These are phyloP conservation scores for Percopsis transmontana DNA, from an alignment of 2,113 vertebrate genomes.

Conservation along the genomic window DNA sequence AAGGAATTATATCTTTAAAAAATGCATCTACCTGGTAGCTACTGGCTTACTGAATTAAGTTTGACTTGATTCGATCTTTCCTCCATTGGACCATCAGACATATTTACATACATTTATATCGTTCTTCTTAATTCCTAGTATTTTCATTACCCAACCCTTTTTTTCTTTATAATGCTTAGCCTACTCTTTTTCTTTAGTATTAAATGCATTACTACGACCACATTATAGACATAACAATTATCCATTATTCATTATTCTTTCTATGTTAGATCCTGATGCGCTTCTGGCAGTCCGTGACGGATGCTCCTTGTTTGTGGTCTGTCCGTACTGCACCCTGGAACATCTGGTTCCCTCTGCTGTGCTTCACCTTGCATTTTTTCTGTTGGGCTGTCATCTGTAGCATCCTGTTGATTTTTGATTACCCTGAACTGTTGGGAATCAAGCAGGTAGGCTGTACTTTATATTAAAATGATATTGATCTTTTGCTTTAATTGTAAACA, in stretches of 20 bases:
- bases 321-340: conserved; percentile 82
- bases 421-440: conserved; percentile 87
- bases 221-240: neutral
- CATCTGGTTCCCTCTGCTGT: conserved; percentile 86
- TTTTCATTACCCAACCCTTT: too few species aligned
- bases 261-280: conserved; percentile 79
- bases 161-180: too few species aligned
- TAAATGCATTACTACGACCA: neutral
- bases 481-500: too few species aligned
- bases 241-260: neutral
- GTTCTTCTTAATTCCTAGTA: neutral
- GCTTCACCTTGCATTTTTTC: conserved; percentile 85
- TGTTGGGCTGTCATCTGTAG: conserved; percentile 92
- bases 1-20: too few species aligned
- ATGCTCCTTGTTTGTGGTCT: conserved; percentile 86
- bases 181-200: too few species aligned
- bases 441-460: conserved; percentile 80
- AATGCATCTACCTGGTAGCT: too few species aligned
- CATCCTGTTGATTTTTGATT: conserved; percentile 89
- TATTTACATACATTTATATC: neutral
- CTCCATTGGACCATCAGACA: neutral
- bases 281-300: conserved; percentile 81
- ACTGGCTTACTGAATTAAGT: too few species aligned
- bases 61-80: too few species aligned
- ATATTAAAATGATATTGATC: too few species aligned